Percentiles rank a stretch among this genome's conserved stretches.
phyloP scores from a whole-genome alignment of 2,113 vertebrate species.

The Panurus biarmicus region DNA sequence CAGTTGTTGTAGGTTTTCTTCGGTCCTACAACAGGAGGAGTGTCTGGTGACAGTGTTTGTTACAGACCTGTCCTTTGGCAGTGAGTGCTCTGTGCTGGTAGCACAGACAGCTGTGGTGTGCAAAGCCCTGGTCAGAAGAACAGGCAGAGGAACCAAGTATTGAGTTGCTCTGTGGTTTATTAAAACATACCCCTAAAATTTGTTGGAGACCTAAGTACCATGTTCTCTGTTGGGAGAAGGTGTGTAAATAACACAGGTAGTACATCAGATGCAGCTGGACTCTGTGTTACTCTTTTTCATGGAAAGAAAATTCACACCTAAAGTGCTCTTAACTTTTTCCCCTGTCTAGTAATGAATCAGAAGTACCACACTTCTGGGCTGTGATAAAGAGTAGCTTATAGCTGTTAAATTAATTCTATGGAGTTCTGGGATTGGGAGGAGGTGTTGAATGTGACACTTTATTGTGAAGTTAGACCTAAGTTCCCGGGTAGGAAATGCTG shows the following conservation, averaged over 20 bases:
- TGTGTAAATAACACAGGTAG: background rate
- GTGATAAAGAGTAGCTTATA: background rate
- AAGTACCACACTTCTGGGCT: background rate
- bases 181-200: background rate
- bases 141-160: background rate
- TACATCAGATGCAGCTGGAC: background rate
- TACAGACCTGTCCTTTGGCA: background rate
- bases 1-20: background rate
- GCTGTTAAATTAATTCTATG: background rate
- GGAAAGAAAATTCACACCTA: background rate
- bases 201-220: fast-evolving
- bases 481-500: background rate
- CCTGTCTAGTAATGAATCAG: background rate
- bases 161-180: background rate
- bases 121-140: background rate
- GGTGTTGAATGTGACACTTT: background rate
- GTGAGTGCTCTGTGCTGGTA: background rate
- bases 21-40: too few species aligned
- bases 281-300: background rate
- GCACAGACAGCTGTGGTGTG: background rate
- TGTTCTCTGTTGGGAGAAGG: background rate
- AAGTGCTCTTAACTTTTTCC: background rate
- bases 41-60: background rate
- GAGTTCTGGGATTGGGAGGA: background rate
- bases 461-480: background rate